Evolutionary conservation across 2,797 vertebrate genomes (phyloP).

Genomic region (Psittacula derbiana): DNA sequence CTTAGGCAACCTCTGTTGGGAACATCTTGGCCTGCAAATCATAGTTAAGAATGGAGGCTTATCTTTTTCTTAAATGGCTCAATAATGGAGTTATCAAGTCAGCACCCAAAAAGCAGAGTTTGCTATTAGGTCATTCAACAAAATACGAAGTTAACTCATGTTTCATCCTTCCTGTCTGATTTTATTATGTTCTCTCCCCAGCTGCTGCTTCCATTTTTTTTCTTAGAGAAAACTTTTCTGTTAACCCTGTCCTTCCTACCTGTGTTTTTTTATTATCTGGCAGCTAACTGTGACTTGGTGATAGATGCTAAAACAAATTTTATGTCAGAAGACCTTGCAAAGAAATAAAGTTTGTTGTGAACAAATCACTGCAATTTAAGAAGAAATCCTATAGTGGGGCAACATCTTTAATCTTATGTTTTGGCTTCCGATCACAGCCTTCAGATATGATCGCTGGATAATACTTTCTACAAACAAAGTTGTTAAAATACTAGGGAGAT

Average conservation of each 20-base stretch:
- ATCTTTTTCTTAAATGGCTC: background rate
- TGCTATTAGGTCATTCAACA: background rate
- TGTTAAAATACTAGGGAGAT: background rate
- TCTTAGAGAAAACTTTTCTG: background rate
- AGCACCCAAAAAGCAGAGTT: background rate
- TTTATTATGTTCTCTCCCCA: background rate
- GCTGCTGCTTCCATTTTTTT: background rate
- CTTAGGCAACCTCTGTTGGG: background rate
- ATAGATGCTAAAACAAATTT: background rate
- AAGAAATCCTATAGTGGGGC: background rate
- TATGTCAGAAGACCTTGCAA: background rate
- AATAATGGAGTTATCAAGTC: background rate
- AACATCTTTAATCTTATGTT: background rate
- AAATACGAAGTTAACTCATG: background rate
- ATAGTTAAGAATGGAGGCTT: background rate
- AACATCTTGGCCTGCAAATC: background rate
- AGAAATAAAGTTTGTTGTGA: background rate
- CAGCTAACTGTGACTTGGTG: background rate
- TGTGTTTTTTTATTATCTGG: background rate
- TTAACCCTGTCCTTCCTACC: background rate
- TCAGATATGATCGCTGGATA: background rate
- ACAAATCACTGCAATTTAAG: background rate
- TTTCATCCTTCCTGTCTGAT: background rate
- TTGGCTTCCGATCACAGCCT: background rate
- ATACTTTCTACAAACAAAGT: background rate